Base-by-base conservation (phyloP, 2,797 vertebrate species). In the Gambelia wislizenii region DNA sequence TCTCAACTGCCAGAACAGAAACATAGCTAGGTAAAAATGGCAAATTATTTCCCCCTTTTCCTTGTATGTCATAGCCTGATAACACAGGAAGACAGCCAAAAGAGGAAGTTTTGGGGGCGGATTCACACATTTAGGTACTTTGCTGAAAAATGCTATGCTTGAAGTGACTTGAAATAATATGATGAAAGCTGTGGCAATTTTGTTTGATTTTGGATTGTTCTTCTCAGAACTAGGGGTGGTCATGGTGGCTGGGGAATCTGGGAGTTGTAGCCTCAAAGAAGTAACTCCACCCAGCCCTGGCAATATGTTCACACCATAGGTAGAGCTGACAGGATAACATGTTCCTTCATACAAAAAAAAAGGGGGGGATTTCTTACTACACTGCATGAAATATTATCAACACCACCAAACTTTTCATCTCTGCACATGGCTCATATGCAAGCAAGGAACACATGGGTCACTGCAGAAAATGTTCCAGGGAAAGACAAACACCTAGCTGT, bases 21-120 rank as follows among this genome's bases (percentile, higher is more conserved):
- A 36, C 5, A 33, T n/a, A 89, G 25, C 14, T 64, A 89, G 76
- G 79, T 85, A 42, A 89, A 87, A 88, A 83, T 61, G 36, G 69
- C 54, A 64, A 88, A 74, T 16, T 49, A 88, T 49, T 42, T 3
- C 4, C 42, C 33, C 42, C 16, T 79, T 84, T 84, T 30, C 16
- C 9, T 88, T 76, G 20, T 83, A 64, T 83, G 30, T n/a, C 72
- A 30, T 39, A 72, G 33, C 52, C 49, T 59, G 39, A 67, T 89
- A 67, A 47, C 64, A 70, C 49, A 70, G 36, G 70, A 78, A 89
- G 30, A 3, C 64, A 89, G 87, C 75, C 52, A 47, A 85, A 85
- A 89, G 83, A 79, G 52, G 82, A 79, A 36, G 39, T 36, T 77
- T 76, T 54, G 44, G 64, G 82, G 64, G 30, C 61, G 56, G 49